phyloP scores from a whole-genome alignment of 2,113 vertebrate genomes.

The Probosciger aterrimus region DNA sequence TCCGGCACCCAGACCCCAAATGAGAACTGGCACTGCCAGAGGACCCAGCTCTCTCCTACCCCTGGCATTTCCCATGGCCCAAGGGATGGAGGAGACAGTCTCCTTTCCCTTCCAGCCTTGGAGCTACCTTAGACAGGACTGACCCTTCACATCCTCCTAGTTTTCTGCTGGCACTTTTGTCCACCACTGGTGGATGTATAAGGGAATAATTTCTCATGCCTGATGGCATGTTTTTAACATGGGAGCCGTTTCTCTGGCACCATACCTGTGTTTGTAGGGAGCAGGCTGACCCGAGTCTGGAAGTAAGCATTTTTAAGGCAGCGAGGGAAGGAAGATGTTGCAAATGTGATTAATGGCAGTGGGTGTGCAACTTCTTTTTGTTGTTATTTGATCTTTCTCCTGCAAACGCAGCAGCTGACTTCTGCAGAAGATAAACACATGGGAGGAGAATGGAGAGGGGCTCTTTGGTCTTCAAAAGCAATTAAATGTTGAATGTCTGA shows the following conservation, averaged over 20 bases:
- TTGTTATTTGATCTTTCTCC: constrained; percentile 49
- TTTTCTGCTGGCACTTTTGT: neutral
- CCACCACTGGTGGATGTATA: neutral
- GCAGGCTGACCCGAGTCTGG: neutral
- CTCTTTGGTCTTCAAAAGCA: constrained; percentile 53
- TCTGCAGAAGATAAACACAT: constrained; percentile 53
- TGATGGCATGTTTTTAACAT: neutral
- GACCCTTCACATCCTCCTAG: neutral
- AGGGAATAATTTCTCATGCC: neutral
- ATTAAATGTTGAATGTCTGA: constrained; percentile 4
- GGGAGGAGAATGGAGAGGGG: constrained; percentile 6
- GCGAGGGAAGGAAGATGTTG: neutral
- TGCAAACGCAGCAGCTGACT: constrained; percentile 53
- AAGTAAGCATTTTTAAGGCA: constrained; percentile 7
- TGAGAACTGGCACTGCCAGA: neutral
- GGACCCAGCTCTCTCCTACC: neutral
- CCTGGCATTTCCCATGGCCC: neutral
- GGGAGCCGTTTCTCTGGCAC: neutral
- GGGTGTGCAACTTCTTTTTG: constrained; percentile 13
- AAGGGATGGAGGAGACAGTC: neutral
- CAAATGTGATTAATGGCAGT: constrained; percentile 33
- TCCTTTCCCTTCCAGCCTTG: neutral
- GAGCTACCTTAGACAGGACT: neutral
- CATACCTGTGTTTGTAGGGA: neutral
- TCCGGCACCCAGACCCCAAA: neutral